Evolutionary conservation across 2,113 vertebrate species (phyloP).

Genomic region (Natator depressus): DNA sequence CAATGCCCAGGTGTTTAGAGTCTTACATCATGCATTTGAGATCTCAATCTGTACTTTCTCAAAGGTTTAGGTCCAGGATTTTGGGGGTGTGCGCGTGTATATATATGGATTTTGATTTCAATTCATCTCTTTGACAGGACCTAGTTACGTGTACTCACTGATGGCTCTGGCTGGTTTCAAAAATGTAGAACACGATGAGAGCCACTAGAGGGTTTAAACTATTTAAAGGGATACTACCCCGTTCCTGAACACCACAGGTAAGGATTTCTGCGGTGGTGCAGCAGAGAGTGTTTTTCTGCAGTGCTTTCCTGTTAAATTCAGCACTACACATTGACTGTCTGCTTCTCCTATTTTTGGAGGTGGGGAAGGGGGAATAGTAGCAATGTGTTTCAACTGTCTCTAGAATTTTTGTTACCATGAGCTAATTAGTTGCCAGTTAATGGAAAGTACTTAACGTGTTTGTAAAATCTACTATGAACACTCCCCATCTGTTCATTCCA

Average conservation of each 20-base stretch:
- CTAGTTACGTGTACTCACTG: neutral
- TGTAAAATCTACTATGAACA: constrained; percentile 52
- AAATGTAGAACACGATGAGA: neutral
- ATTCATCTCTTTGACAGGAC: too few relatives aligned
- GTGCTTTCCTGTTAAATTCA: constrained; percentile 11
- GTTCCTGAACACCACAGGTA: neutral
- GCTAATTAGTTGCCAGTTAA: constrained; percentile 59
- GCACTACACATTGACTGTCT: neutral
- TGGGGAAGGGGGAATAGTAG: constrained; percentile 40
- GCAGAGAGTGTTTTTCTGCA: constrained; percentile 15
- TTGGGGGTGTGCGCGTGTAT: neutral
- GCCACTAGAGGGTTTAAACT: neutral
- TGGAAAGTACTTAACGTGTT: constrained; percentile 45
- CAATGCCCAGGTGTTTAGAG: neutral
- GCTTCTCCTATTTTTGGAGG: neutral
- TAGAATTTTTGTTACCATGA: constrained; percentile 24
- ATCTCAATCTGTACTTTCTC: neutral
- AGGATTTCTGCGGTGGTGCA: constrained; percentile 27
- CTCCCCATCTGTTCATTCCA: constrained; percentile 44
- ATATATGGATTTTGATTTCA: too few relatives aligned
- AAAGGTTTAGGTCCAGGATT: neutral
- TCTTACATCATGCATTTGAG: neutral
- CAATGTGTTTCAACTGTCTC: constrained; percentile 61
- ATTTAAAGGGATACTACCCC: neutral
- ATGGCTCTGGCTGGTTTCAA: neutral